Conservation (phyloP, 2,888 invertebrate genomes). For the Drosophila parthenogenetica region DNA sequence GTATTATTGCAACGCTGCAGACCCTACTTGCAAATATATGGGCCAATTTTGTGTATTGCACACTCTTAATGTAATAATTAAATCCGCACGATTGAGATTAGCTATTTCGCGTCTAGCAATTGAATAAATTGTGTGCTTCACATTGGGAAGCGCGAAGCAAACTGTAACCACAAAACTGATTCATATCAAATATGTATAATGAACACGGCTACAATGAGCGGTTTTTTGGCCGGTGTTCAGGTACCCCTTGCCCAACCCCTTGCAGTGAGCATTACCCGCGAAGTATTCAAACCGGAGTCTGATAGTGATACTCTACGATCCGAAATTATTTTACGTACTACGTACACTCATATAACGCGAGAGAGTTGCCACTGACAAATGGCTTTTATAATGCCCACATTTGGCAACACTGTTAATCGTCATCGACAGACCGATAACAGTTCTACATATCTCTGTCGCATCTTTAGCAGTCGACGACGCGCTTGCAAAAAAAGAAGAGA, state of each 20-base stretch:
- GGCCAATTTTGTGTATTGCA: slow-evolving; percentile 21
- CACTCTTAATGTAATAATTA: slow-evolving; percentile 19
- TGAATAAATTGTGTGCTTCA: slow-evolving; percentile 14
- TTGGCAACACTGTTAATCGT: slow-evolving; percentile 14
- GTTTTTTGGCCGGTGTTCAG: slow-evolving; percentile 1
- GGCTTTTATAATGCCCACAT: background rate
- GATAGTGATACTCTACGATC: background rate
- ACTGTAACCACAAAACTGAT: slow-evolving; percentile 14
- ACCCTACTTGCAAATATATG: background rate
- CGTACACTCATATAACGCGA: background rate
- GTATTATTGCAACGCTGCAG: background rate
- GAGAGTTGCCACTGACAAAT: slow-evolving; percentile 30
- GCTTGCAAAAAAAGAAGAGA: slow-evolving; percentile 45
- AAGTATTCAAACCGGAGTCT: slow-evolving; percentile 30
- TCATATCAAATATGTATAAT: background rate
- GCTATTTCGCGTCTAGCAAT: slow-evolving; percentile 20
- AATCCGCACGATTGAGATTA: background rate
- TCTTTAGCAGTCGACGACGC: slow-evolving; percentile 58
- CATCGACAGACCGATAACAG: slow-evolving; percentile 31
- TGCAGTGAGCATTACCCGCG: slow-evolving; percentile 31
- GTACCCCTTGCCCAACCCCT: background rate
- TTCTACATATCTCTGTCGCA: slow-evolving; percentile 48
- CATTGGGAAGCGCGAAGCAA: slow-evolving; percentile 8
- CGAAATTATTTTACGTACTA: background rate
- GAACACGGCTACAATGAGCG: background rate